Conservation (phyloP, 2,113 vertebrate genomes). For the Laterallus jamaicensis region DNA sequence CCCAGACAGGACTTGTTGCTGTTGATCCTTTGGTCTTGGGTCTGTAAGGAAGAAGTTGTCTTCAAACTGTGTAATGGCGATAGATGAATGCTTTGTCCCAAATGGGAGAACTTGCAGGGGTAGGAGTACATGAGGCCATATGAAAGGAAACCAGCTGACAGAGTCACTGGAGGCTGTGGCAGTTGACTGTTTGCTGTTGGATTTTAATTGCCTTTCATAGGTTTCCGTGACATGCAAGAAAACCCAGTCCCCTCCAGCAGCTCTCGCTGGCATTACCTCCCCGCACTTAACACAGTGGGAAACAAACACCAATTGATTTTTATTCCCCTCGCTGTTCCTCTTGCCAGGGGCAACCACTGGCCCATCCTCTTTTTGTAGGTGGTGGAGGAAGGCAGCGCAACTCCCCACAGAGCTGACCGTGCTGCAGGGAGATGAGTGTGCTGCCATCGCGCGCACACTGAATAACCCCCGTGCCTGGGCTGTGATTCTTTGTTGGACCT, state of each 20-base stretch:
- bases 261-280: slow-evolving; percentile 13
- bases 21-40: not conserved
- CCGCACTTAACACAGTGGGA: slow-evolving; percentile 54
- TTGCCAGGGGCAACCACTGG: slow-evolving; percentile 12
- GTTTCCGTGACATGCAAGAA: not conserved
- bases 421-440: not conserved
- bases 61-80: not conserved
- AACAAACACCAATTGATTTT: slow-evolving; percentile 53
- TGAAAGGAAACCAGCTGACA: not conserved
- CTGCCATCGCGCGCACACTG: not conserved
- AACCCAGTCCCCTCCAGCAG: not conserved
- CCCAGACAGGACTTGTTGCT: not conserved
- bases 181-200: not conserved
- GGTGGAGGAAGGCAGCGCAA: not conserved
- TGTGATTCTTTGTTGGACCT: not conserved
- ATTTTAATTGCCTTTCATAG: slow-evolving; percentile 66
- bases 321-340: not conserved
- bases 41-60: not conserved
- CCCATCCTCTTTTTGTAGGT: not conserved
- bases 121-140: not conserved
- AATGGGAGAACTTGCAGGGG: not conserved
- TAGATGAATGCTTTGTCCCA: not conserved
- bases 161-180: not conserved
- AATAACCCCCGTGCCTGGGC: not conserved
- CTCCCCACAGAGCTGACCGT: not conserved